phyloP scores from a whole-genome alignment of 2,113 vertebrate species.

The Hemiscyllium ocellatum region DNA sequence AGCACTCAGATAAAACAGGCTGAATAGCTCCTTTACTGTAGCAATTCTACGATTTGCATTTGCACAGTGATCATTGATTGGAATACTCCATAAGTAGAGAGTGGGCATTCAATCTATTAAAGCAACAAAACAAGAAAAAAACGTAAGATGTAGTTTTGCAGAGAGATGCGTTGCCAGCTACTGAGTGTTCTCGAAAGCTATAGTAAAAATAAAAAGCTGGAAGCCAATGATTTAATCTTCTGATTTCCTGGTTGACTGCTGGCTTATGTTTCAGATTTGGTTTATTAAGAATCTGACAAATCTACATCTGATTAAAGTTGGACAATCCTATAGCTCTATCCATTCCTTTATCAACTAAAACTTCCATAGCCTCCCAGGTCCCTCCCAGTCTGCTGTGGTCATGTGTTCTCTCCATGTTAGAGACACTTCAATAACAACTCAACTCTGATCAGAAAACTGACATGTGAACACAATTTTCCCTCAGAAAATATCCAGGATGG shows the following conservation, averaged over 20 bases:
- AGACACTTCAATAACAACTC: no score
- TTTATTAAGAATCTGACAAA: constrained; percentile 77
- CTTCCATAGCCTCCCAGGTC: constrained; percentile 73
- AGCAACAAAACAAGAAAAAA: constrained; percentile 28
- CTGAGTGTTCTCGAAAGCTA: not conserved
- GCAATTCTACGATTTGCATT: no score
- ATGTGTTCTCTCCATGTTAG: no score
- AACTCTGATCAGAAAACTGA: no score
- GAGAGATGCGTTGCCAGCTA: not conserved
- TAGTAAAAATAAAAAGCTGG: not conserved
- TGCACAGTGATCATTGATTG: no score
- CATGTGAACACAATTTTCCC: no score
- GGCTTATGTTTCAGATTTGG: constrained; percentile 81
- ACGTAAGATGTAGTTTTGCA: not conserved
- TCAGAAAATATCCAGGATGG: no score
- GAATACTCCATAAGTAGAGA: no score
- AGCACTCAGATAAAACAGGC: no score
- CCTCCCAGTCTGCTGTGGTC: no score
- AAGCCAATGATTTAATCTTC: not conserved
- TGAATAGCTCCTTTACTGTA: no score
- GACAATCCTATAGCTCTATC: constrained; percentile 83
- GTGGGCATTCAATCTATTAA: constrained; percentile 65
- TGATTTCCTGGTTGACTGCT: constrained; percentile 73
- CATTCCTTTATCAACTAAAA: constrained; percentile 75
- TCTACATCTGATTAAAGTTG: constrained; percentile 83